These are phyloP conservation scores for Cosmia trapezina DNA, from an alignment of 2,888 invertebrate genomes.

Conservation along the genomic window DNA sequence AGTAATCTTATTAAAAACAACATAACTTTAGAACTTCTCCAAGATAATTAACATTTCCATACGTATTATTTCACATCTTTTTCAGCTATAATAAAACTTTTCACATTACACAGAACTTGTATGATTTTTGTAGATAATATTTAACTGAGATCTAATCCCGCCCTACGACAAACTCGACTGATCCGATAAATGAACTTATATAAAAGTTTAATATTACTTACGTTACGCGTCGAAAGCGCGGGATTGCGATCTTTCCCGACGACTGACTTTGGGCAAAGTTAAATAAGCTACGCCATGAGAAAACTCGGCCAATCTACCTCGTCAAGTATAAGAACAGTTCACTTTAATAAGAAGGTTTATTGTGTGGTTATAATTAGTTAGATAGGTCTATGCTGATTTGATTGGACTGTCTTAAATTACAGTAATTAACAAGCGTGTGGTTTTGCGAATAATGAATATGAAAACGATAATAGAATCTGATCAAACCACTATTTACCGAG, in stretches of 20 bases:
- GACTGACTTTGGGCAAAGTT: slow-evolving; percentile 75
- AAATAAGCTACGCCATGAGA: slow-evolving; percentile 74
- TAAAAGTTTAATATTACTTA: slow-evolving; percentile 70
- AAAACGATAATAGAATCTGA: background rate
- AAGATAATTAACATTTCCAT: background rate
- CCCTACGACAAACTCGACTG: slow-evolving; percentile 64
- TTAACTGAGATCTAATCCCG: slow-evolving; percentile 57
- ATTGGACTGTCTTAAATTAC: slow-evolving; percentile 5
- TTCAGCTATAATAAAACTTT: slow-evolving; percentile 38
- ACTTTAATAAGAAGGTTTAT: slow-evolving; percentile 22
- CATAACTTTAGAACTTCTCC: background rate
- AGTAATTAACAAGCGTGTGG: background rate
- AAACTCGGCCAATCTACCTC: slow-evolving; percentile 71
- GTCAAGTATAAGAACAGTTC: slow-evolving; percentile 49
- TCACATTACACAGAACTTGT: slow-evolving; percentile 46
- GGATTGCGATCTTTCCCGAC: slow-evolving; percentile 72
- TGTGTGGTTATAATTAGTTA: slow-evolving; percentile 25
- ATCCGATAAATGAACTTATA: slow-evolving; percentile 70
- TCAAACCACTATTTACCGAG: background rate
- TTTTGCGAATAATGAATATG: background rate
- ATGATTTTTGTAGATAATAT: slow-evolving; percentile 53
- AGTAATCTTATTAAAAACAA: background rate
- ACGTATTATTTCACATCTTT: background rate
- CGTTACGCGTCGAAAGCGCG: slow-evolving; percentile 65
- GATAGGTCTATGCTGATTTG: background rate